These are phyloP conservation scores for Hyalella azteca DNA, from an alignment of 2,888 invertebrate genomes.

Conservation along the genomic window DNA sequence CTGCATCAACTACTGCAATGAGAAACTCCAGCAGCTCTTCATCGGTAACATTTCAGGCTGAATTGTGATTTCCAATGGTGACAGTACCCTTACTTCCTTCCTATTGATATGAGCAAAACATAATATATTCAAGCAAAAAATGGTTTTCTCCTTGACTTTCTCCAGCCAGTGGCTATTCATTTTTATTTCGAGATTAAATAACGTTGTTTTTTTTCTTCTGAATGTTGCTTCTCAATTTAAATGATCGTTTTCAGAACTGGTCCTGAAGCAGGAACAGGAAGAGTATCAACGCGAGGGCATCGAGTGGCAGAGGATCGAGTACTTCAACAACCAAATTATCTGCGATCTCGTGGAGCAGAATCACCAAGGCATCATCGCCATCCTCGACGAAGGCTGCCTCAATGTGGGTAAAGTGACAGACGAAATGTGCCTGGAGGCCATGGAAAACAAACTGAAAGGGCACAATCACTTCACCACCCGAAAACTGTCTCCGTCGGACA, in stretches of 20 bases:
- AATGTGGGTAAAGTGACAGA: conserved; percentile 90
- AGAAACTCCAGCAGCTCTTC: conserved; percentile 96
- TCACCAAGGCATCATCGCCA: conserved; percentile 87
- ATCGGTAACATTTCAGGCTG: no score
- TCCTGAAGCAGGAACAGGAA: conserved; percentile 96
- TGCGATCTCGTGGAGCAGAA: conserved; percentile 94
- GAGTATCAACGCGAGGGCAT: conserved; percentile 96
- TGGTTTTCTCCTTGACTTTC: no score
- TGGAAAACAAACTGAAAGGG: conserved; percentile 84
- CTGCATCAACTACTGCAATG: conserved; percentile 99
- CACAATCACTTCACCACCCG: conserved; percentile 92
- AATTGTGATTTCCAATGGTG: no score
- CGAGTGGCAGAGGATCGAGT: conserved; percentile 91
- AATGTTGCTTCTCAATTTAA: no score
- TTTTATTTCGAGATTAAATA: no score
- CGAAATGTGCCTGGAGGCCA: conserved; percentile 82
- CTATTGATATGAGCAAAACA: no score
- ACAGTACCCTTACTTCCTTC: no score
- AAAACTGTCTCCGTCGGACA: conserved; percentile 81
- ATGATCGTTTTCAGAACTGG: conserved; percentile 80
- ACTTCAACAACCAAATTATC: conserved; percentile 96
- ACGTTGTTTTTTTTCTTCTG: background rate
- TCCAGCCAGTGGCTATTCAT: no score
- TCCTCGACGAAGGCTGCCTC: conserved; percentile 96
- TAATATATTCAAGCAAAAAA: no score